These are phyloP conservation scores for Eupithecia dodoneata DNA, from an alignment of 2,888 invertebrate species.

Conservation along the genomic window DNA sequence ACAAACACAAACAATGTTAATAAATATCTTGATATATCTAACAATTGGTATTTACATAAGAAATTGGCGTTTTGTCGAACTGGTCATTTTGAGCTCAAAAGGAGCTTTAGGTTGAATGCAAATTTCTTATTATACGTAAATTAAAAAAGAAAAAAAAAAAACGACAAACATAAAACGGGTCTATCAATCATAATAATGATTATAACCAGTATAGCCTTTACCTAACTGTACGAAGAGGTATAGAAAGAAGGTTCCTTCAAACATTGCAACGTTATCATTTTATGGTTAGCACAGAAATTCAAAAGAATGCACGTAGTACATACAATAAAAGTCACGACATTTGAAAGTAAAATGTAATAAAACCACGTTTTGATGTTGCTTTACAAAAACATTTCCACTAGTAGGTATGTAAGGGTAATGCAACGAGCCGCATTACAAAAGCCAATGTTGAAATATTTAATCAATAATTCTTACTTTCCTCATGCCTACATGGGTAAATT, in stretches of 20 bases:
- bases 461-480: not conserved
- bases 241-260: not conserved
- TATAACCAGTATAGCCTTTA: not conserved
- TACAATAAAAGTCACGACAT: constrained; percentile 47
- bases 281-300: constrained; percentile 14
- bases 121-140: too few relatives aligned
- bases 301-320: constrained; percentile 48
- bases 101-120: too few relatives aligned
- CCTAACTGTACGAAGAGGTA: not conserved
- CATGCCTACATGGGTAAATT: not conserved
- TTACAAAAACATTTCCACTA: constrained; percentile 17
- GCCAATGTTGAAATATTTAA: constrained; percentile 8
- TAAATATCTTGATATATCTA: too few relatives aligned
- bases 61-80: too few relatives aligned
- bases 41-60: too few relatives aligned
- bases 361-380: constrained; percentile 47
- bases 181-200: not conserved
- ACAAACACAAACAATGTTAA: too few relatives aligned
- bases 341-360: constrained; percentile 41
- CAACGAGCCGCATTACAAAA: not conserved
- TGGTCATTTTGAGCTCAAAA: too few relatives aligned
- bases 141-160: too few relatives aligned
- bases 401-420: not conserved
- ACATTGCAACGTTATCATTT: constrained; percentile 16
- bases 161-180: not conserved